Base-by-base conservation (phyloP, 2,888 invertebrate genomes). In the Diploptera punctata region DNA sequence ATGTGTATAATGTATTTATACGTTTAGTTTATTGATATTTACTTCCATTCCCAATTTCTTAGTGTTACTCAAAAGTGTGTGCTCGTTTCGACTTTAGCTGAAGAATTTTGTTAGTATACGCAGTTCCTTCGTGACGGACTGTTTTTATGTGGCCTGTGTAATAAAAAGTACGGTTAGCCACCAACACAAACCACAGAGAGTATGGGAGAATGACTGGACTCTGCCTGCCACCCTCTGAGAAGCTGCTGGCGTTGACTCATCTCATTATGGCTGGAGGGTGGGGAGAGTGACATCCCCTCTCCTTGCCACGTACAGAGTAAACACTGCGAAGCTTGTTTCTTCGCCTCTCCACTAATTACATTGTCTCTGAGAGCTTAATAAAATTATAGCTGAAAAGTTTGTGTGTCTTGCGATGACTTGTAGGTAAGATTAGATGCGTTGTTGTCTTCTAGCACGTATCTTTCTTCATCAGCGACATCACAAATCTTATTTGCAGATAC, bases 181-280 rank as follows among this genome's bases (percentile, higher is more conserved):
- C 29, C 18, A 29, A 29, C 29, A 29, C 29, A 29, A 29, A 2
- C 57, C 57, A 26, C 52, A 57, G 16, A 31, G 29, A 7, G 16
- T 16, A n/a, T 1, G n/a, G n/a, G n/a, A n/a, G n/a, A n/a, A n/a
- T n/a, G n/a, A n/a, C n/a, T n/a, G n/a, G n/a, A n/a, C n/a, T n/a
- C n/a, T n/a, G n/a, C n/a, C 29, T 57, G 1, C 57, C 13, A 18
- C 47, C 26, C n/a, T n/a, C 65, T n/a, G 47, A 47, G 43, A 29
- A 65, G 1, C 38, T 47, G 7, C 57, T n/a, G 29, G 10, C 9
- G 65, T 65, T 65, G 65, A 65, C 65, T 65, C 65, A 65, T 65
- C 65, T 65, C 47, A 44, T 65, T 65, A 47, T 29, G n/a, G 38
- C 33, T n/a, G 38, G 19, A 29, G 7, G 26, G 44, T 65, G 18